These are phyloP conservation scores for Drosophila cracens DNA, from an alignment of 2,888 invertebrate species.

Conservation along the genomic window DNA sequence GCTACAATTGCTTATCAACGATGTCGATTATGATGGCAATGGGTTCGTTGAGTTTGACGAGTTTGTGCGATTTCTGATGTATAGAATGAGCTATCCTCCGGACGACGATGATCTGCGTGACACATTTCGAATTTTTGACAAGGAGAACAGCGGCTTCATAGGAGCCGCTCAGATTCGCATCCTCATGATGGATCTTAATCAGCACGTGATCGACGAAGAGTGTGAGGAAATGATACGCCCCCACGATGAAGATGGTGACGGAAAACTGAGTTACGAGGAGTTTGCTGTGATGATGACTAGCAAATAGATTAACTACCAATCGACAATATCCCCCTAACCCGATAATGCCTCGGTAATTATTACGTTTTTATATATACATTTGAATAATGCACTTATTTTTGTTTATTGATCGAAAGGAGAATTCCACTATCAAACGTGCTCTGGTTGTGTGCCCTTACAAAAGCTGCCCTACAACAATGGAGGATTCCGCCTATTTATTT, in stretches of 20 bases:
- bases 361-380: background rate
- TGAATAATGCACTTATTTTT: background rate
- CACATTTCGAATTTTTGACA: slow-evolving; percentile 27
- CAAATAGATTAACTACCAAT: slow-evolving; percentile 3
- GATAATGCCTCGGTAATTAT: background rate
- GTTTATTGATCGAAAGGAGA: background rate
- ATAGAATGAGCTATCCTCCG: slow-evolving; percentile 8
- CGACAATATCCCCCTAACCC: background rate
- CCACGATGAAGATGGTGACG: slow-evolving; percentile 12
- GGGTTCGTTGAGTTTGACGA: slow-evolving; percentile 8
- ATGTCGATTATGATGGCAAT: slow-evolving; percentile 27
- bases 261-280: slow-evolving; percentile 23
- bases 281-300: slow-evolving; percentile 19
- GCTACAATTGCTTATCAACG: slow-evolving; percentile 23
- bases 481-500: background rate
- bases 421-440: background rate
- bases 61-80: slow-evolving; percentile 1
- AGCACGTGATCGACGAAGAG: slow-evolving; percentile 3
- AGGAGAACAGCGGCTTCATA: slow-evolving; percentile 4
- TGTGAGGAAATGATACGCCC: slow-evolving; percentile 14
- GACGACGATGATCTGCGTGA: slow-evolving; percentile 30
- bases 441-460: background rate
- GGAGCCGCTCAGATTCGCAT: background rate
- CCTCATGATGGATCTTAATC: slow-evolving; percentile 8
- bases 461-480: background rate